phyloP scores from a whole-genome alignment of 1,140 invertebrate genomes.

The Aphelenchoides besseyi region DNA sequence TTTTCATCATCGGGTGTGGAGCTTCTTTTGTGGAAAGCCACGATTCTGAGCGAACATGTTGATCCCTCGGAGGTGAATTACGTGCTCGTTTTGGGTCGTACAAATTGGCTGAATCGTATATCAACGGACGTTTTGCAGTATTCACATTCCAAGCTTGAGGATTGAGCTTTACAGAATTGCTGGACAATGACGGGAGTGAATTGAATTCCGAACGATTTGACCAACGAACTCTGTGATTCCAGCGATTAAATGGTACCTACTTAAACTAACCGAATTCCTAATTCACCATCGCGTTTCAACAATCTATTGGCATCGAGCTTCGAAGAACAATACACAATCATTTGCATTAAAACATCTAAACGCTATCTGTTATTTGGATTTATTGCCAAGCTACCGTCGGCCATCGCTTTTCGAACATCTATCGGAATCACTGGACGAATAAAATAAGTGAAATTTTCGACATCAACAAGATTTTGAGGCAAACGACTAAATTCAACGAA shows the following conservation, averaged over 20 bases:
- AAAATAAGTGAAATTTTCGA: background rate
- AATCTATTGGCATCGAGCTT: background rate
- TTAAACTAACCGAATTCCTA: constrained; percentile 11
- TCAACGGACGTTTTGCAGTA: background rate
- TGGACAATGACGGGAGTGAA: background rate
- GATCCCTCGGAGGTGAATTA: background rate
- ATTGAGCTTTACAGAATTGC: background rate
- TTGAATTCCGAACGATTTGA: constrained; percentile 4
- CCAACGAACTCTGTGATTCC: constrained; percentile 7
- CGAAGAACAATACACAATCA: background rate
- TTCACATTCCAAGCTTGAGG: background rate
- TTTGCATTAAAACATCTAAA: constrained; percentile 3
- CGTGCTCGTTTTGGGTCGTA: background rate
- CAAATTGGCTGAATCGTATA: background rate
- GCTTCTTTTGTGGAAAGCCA: too few relatives aligned
- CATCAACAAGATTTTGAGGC: constrained; percentile 1
- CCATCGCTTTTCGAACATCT: background rate
- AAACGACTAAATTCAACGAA: constrained; percentile 9
- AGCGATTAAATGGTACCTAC: background rate
- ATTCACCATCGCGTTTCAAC: constrained; percentile 17
- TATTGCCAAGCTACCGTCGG: background rate
- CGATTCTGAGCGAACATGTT: too few relatives aligned
- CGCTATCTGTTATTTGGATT: background rate
- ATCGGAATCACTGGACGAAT: background rate
- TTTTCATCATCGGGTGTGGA: too few relatives aligned